These are phyloP conservation scores for Xylocopa sonorina DNA, from an alignment of 1,140 invertebrate genomes.

Conservation along the genomic window DNA sequence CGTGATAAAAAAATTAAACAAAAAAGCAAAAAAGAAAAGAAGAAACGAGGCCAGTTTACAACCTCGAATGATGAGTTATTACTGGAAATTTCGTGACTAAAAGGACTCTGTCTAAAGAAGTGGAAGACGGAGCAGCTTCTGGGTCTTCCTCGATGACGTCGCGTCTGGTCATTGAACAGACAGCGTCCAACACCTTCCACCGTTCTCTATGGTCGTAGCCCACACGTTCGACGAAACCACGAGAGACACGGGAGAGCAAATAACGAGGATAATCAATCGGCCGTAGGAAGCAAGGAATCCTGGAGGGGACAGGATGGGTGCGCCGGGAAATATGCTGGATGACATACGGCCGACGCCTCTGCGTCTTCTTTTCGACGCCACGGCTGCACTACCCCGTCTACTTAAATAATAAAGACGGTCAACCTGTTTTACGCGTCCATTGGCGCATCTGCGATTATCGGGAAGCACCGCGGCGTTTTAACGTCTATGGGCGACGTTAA, in stretches of 20 bases:
- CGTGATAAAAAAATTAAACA: too few relatives aligned
- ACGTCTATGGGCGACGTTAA: not conserved
- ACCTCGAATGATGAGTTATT: too few relatives aligned
- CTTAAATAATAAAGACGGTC: slow-evolving; percentile 59
- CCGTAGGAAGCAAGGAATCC: slow-evolving; percentile 56
- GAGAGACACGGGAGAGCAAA: slow-evolving; percentile 6
- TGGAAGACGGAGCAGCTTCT: too few relatives aligned
- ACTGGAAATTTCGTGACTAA: too few relatives aligned
- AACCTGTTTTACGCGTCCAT: slow-evolving; percentile 52
- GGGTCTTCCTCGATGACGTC: too few relatives aligned
- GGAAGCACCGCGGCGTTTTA: slow-evolving; percentile 1
- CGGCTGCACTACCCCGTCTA: not conserved
- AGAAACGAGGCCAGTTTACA: too few relatives aligned
- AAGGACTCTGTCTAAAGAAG: too few relatives aligned
- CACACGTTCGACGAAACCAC: not conserved
- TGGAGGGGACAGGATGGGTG: slow-evolving; percentile 66
- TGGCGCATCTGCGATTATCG: slow-evolving; percentile 13
- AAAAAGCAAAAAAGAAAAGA: too few relatives aligned
- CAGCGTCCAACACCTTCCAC: not conserved
- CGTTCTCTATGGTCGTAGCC: not conserved
- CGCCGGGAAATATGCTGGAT: slow-evolving; percentile 61
- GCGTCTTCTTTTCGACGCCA: slow-evolving; percentile 34
- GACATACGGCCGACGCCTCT: slow-evolving; percentile 57
- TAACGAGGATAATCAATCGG: slow-evolving; percentile 65
- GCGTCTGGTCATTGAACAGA: not conserved